Base-by-base conservation (phyloP, 2,797 vertebrate genomes). In the Phataginus tetradactyla region DNA sequence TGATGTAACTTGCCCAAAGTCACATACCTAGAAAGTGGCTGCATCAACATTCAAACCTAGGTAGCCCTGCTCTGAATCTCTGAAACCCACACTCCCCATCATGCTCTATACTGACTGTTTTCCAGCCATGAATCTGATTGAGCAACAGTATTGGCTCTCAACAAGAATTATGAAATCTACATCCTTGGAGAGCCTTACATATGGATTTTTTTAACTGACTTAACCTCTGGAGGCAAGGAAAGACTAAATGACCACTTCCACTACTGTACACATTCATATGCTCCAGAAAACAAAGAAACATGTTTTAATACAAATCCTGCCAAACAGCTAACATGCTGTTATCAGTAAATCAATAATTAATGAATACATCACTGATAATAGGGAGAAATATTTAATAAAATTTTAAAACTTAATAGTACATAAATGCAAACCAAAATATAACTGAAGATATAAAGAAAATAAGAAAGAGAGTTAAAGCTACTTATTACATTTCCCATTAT, bases 371-470 rank as follows among this genome's bases (percentile, higher is more conserved):
- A 88, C 10, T 34, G 64, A 34, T 49, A 85, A 91, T 17, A 95
- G 7, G 20, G 10, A 81, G 32, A 93, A 87, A 74, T 42, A 87
- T 42, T 91, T 96, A 61, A 80, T 79, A 74, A 86, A 74, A 68
- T 68, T 49, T 51, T 80, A 34, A 57, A 64, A 85, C 12, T 17
- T 66, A 49, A 49, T 7, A n/a, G 37, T 66, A 74, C 78, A 91
- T 80, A 81, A 78, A 74, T 6, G 42, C 1, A 6, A 74, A 64
- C 59, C 37, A 87, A 91, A 86, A 32, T 27, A 39, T 27, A 81
- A 64, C 49, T 34, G 49, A 78, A 11, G 27, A 7, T 34, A 79
- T 64, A 79, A 63, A 57, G 49, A 72, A 14, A 96, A n/a, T 81
- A 79, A 86, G 51, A 79, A 8, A 83, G 29, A 29, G 4, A 61